These are phyloP conservation scores for Asarcornis scutulata DNA, from an alignment of 2,113 vertebrate genomes.

Conservation along the genomic window DNA sequence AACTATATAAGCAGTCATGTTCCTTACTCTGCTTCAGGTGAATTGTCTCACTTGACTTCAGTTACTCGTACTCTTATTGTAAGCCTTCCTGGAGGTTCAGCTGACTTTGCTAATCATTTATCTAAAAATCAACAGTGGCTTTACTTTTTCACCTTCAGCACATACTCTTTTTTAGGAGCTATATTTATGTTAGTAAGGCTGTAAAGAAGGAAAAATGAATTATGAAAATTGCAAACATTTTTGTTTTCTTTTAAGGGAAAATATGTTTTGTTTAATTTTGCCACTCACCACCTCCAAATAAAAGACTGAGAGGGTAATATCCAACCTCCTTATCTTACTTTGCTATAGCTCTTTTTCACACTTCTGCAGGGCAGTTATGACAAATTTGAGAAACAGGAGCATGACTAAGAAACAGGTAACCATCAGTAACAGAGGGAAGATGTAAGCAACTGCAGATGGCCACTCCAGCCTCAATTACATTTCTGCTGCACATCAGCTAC, in stretches of 20 bases:
- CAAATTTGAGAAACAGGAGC: neutral
- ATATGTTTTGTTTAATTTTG: neutral
- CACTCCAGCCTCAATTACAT: neutral
- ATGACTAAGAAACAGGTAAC: neutral
- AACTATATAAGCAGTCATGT: neutral
- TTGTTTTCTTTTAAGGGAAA: neutral
- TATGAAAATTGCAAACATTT: neutral
- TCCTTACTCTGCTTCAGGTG: neutral
- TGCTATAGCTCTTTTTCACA: neutral
- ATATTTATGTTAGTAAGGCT: neutral
- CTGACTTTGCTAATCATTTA: neutral
- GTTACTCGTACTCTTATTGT: neutral
- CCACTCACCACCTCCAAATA: neutral
- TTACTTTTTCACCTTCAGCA: neutral
- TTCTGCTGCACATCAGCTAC: neutral
- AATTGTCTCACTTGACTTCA: neutral
- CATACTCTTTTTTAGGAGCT: neutral
- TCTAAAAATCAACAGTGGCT: neutral
- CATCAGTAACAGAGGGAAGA: neutral
- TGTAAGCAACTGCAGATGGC: neutral
- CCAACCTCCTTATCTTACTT: neutral
- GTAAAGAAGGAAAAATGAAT: neutral
- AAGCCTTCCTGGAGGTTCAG: neutral
- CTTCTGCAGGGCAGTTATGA: rapidly evolving
- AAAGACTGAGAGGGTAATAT: neutral